A percentile compares a stretch with the other conserved stretches of the same genome.
Evolutionary conservation across 1,140 invertebrate species (phyloP).

Genomic region (Macrotrachela quadricornifera): DNA sequence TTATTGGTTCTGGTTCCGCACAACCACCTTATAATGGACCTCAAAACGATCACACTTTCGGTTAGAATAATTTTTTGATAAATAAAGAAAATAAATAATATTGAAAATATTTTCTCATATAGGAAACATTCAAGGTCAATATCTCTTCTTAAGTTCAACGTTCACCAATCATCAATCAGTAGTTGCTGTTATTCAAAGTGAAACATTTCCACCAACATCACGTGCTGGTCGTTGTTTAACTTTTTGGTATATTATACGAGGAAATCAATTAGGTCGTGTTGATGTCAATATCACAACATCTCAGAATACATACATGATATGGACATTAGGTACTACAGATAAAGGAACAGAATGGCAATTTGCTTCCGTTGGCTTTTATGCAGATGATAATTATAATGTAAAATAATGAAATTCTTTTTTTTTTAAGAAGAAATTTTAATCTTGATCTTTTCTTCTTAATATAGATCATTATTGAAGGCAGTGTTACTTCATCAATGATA

Average conservation of each 20-base stretch:
- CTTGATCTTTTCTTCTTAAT: too few species aligned
- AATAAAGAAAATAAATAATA: background rate
- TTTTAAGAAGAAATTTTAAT: too few species aligned
- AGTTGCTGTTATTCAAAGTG: background rate
- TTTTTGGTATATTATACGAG: slow-evolving; percentile 6
- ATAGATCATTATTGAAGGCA: background rate
- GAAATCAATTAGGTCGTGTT: background rate
- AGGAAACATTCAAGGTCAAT: background rate
- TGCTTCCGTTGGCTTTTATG: slow-evolving; percentile 1
- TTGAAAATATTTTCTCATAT: background rate
- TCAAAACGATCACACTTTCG: background rate
- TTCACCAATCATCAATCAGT: background rate
- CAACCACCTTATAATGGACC: background rate
- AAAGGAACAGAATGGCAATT: slow-evolving; percentile 1
- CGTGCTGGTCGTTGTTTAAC: slow-evolving; percentile 6
- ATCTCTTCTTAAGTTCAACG: slow-evolving; percentile 1
- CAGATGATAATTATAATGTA: background rate
- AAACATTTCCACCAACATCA: slow-evolving; percentile 5
- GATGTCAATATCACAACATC: background rate
- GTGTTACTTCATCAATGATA: background rate
- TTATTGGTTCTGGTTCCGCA: background rate
- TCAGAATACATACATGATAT: background rate
- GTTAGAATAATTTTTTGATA: background rate
- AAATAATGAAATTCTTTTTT: too few species aligned
- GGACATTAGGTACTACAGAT: background rate